Evolutionary conservation across 2,113 vertebrate species (phyloP).

Genomic region (Dicerorhinus sumatrensis): DNA sequence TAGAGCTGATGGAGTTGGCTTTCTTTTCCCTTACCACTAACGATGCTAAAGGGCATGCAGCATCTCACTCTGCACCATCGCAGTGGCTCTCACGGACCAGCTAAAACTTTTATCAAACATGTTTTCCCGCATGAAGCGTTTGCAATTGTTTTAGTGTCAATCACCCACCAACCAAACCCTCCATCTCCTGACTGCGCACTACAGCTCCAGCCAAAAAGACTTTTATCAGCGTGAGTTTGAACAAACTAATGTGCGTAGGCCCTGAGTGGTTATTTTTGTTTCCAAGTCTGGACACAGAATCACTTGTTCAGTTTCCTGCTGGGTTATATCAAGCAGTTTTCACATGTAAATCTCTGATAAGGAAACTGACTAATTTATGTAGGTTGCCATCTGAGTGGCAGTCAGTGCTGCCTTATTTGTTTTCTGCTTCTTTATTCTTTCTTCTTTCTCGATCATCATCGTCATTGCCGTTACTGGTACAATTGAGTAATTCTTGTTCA

Average conservation of each 20-base stretch:
- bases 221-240: conserved; percentile 72
- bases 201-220: conserved; percentile 57
- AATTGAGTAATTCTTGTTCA: background rate
- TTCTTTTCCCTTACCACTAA: background rate
- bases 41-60: background rate
- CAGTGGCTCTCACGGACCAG: background rate
- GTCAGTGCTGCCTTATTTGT: background rate
- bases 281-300: conserved; percentile 80
- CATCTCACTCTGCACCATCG: background rate
- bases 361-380: conserved; percentile 64
- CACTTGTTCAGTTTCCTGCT: conserved; percentile 78
- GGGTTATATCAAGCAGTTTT: conserved; percentile 76
- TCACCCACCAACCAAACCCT: background rate
- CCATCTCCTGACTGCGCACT: background rate
- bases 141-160: background rate
- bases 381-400: conserved; percentile 39
- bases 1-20: background rate
- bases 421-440: conserved; percentile 27
- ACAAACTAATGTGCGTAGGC: conserved; percentile 64
- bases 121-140: conserved; percentile 3
- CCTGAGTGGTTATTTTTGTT: conserved; percentile 78
- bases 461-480: background rate
- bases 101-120: background rate
- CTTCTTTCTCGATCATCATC: background rate
- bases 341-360: conserved; percentile 78